Base-by-base conservation (phyloP, 2,888 invertebrate genomes). In the Hemistola chrysoprasaria region DNA sequence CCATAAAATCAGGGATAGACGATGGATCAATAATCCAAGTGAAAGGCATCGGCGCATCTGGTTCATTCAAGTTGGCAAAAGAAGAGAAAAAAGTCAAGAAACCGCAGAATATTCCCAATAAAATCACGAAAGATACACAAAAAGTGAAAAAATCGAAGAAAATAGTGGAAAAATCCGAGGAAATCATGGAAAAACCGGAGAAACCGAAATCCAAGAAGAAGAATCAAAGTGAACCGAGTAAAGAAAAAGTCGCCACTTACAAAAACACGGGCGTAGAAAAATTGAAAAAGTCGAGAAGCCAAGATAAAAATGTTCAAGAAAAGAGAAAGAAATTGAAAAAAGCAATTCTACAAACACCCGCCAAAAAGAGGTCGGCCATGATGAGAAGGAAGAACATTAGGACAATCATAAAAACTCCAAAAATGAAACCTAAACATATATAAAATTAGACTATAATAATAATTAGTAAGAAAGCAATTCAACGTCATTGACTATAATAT, bases 381-480 rank as follows among this genome's bases (percentile, higher is more conserved):
- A 67, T 71, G 57, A 83, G 74, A 41, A 58, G 86, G 10, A 86
- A 78, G 51, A 86, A 85, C 9, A 71, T 82, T 0, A 84, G 84
- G 0, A 75, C 80, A 0, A 81, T 86, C 0, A 80, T 82, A 21
- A 86, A 84, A 59, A 65, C 77, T 6, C 86, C 86, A 0, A 84
- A 78, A 67, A 86, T 87, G 86, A 84, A 76, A 10, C 86, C 86
- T 0, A 76, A 65, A 31, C 24, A 23, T 1, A 6, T 1, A 9
- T 23, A 20, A 39, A 10, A 20, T 20, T 16, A 3, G 4, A 16
- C 2, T 16, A 16, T 4, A 16, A 3, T 16, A 16, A 3, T 16
- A 3, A 3, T 3, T 16, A 16, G 16, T 16, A 16, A n/a, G n/a
- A n/a, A n/a, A n/a, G n/a, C n/a, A n/a, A n/a, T n/a, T n/a, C n/a